Conservation (phyloP, 1,140 invertebrate genomes). For the Bilobella aurantiaca region DNA sequence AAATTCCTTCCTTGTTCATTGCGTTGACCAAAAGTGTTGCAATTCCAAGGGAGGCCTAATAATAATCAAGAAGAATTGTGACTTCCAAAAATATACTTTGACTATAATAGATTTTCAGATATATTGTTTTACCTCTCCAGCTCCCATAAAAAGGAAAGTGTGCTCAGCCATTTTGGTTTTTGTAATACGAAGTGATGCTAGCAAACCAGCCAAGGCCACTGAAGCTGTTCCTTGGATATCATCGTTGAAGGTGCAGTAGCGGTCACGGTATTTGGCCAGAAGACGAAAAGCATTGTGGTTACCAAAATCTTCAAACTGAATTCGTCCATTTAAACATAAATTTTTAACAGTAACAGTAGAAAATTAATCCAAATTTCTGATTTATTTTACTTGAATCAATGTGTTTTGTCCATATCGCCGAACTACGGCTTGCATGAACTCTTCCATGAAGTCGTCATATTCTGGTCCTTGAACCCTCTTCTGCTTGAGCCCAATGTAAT, state of each 20-base stretch:
- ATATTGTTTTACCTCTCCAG: constrained; percentile 61
- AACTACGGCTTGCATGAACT: constrained; percentile 89
- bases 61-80: constrained; percentile 2
- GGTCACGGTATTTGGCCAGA: constrained; percentile 68
- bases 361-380: neutral
- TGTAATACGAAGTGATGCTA: constrained; percentile 70
- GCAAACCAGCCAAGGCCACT: constrained; percentile 79
- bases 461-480: constrained; percentile 63
- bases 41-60: constrained; percentile 70
- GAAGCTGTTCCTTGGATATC: constrained; percentile 74
- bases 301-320: constrained; percentile 89
- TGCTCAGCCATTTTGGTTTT: constrained; percentile 65
- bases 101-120: neutral
- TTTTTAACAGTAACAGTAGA: neutral
- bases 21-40: constrained; percentile 75
- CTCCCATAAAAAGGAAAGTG: constrained; percentile 80
- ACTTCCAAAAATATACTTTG: neutral
- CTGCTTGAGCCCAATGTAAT: constrained; percentile 84
- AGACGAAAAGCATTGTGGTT: constrained; percentile 81
- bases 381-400: constrained; percentile 48
- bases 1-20: constrained; percentile 68
- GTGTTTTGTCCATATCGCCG: constrained; percentile 69
- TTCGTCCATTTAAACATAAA: neutral
- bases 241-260: constrained; percentile 90
- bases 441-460: constrained; percentile 91